These are phyloP conservation scores for Ptilonorhynchus violaceus DNA, from an alignment of 2,113 vertebrate species.

Conservation along the genomic window DNA sequence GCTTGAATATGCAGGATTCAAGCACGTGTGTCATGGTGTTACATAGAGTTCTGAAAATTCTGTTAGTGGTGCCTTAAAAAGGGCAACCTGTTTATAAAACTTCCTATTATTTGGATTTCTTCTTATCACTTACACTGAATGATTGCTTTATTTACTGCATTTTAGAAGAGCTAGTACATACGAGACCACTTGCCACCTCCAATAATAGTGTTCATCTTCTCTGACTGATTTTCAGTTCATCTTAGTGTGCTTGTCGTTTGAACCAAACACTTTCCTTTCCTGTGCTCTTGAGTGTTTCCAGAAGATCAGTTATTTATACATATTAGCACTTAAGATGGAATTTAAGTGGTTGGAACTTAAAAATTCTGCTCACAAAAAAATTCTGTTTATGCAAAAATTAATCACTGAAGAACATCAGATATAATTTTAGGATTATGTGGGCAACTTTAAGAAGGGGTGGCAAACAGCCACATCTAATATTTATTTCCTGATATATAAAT, in stretches of 20 bases:
- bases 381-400: conserved; percentile 16
- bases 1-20: neutral
- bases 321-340: neutral
- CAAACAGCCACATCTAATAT: conserved; percentile 12
- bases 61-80: neutral
- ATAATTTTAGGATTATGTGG: conserved; percentile 30
- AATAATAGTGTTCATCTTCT: neutral
- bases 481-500: conserved; percentile 40
- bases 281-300: conserved; percentile 5
- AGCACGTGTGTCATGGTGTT: neutral
- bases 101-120: neutral
- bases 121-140: neutral
- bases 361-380: neutral
- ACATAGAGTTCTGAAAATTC: neutral
- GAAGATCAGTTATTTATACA: conserved; percentile 3
- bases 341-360: neutral
- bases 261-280: neutral
- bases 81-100: neutral
- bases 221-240: neutral
- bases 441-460: neutral
- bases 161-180: neutral
- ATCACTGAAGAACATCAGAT: conserved; percentile 10
- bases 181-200: neutral
- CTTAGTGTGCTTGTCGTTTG: neutral
- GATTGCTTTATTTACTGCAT: neutral